Base-by-base conservation (phyloP, 2,113 vertebrate species). In the Tylochromis polylepis region DNA sequence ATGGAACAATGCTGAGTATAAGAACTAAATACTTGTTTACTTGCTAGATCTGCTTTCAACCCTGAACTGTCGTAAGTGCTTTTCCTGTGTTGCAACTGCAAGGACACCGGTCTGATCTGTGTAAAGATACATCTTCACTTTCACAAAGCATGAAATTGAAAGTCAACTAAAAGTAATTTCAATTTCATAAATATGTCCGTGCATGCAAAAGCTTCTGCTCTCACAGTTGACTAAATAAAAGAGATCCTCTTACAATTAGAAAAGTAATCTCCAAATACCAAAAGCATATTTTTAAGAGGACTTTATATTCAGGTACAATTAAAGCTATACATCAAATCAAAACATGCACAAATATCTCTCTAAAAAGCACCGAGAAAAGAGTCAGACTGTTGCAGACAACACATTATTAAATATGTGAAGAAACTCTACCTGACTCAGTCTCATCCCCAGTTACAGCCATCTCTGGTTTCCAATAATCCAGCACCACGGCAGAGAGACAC, bases 381-480 rank as follows among this genome's bases (percentile, higher is more conserved):
- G 8, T 4, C 22, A 59, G 8, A 65, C 15, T 31, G 55, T 34
- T 36, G 9, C 59, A 72, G n/a, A 22, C 9, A 18, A 60, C 56
- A 72, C 3, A 41, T 6, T 27, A 41, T 53, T 16, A 72, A 0
- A 55, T 2, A 27, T 14, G 11, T 51, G 4, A 85, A 36, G 83
- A 14, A 85, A 85, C 67, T 85, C 94, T 97, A 99, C 98, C 98
- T 96, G 96, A 95, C 89, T 97, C 96, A 81, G 98, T 98, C 93
- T 98, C 98, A 86, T 98, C 97, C 87, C 97, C 97, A 11, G 98
- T 98, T 24, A 99, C 98, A 96, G 98, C 98, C 97, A 99, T 99
- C 92, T 94, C 90, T 79, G 79, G 91, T 93, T 92, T 94, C 94
- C 95, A 96, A 95, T 95, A 97, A 96, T 95, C 95, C 95, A 96